These are phyloP conservation scores for Drosophila percnosoma DNA, from an alignment of 2,888 invertebrate genomes.

Conservation along the genomic window DNA sequence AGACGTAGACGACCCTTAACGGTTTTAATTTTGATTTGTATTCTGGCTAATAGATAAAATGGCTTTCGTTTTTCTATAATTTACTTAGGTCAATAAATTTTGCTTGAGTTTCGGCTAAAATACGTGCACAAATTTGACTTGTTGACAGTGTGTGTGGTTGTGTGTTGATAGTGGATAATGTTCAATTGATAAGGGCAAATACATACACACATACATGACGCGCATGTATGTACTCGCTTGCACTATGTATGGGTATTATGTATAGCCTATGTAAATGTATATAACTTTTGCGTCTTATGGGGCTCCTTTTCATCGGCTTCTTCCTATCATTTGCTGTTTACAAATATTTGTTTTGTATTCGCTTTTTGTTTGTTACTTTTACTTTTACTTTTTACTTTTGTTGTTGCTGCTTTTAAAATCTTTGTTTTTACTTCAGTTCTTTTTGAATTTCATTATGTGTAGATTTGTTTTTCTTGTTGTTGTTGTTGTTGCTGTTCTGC, in stretches of 20 bases:
- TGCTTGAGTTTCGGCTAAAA: constrained; percentile 26
- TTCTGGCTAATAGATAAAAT: constrained; percentile 36
- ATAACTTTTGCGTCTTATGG: constrained; percentile 33
- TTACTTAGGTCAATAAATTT: constrained; percentile 12
- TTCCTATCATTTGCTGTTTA: constrained; percentile 43
- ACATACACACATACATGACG: constrained; percentile 20
- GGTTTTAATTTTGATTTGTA: neutral
- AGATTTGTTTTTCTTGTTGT: constrained; percentile 58
- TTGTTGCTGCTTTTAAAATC: constrained; percentile 81
- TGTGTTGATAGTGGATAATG: constrained; percentile 6
- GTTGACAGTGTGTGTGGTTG: constrained; percentile 3
- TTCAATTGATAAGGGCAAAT: constrained; percentile 14
- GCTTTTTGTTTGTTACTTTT: constrained; percentile 35
- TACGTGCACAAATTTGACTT: constrained; percentile 30
- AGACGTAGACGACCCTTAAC: constrained; percentile 12
- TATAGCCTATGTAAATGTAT: constrained; percentile 41
- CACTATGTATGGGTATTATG: constrained; percentile 17
- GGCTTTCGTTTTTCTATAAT: constrained; percentile 15
- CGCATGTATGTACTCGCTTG: constrained; percentile 36
- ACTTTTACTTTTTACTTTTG: constrained; percentile 37
- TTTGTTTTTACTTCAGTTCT: constrained; percentile 83
- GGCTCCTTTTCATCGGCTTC: constrained; percentile 17
- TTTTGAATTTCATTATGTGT: constrained; percentile 76
- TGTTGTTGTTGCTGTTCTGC: constrained; percentile 26
- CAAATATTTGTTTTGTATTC: constrained; percentile 56